phyloP scores from a whole-genome alignment of 1,140 invertebrate genomes.

The Caenorhabditis inopinata region DNA sequence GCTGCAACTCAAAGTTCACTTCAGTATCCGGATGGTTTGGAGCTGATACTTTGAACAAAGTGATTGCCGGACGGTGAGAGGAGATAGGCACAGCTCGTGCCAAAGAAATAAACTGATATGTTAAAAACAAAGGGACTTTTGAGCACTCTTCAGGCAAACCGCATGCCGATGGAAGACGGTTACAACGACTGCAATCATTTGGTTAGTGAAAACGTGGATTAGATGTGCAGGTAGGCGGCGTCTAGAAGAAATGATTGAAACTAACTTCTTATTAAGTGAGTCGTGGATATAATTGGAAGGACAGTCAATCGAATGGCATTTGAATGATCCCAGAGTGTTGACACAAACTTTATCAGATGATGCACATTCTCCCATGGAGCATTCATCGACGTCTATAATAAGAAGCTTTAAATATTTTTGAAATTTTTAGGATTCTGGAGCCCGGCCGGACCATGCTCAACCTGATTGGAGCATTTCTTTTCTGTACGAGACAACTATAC shows the following conservation, averaged over 20 bases:
- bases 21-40: constrained; percentile 52
- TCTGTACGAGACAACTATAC: no score
- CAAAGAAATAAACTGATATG: constrained; percentile 64
- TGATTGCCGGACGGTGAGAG: constrained; percentile 61
- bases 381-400: constrained; percentile 80
- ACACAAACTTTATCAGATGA: constrained; percentile 78
- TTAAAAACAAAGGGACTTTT: constrained; percentile 56
- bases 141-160: constrained; percentile 47
- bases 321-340: constrained; percentile 82
- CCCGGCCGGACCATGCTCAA: no score
- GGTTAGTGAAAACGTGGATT: neutral
- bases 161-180: constrained; percentile 53
- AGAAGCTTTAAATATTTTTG: no score
- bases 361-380: constrained; percentile 71
- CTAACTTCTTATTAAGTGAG: constrained; percentile 76
- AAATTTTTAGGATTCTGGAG: no score
- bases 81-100: constrained; percentile 65
- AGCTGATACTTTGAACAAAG: constrained; percentile 63
- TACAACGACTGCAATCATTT: constrained; percentile 58
- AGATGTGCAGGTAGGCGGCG: no score
- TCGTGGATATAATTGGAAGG: constrained; percentile 79
- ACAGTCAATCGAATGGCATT: constrained; percentile 82
- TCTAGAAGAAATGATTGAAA: no score
- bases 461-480: no score
- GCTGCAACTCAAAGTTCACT: constrained; percentile 63